Base-by-base conservation (phyloP, 2,797 vertebrate genomes). In the Micropoecilia bifurca region DNA sequence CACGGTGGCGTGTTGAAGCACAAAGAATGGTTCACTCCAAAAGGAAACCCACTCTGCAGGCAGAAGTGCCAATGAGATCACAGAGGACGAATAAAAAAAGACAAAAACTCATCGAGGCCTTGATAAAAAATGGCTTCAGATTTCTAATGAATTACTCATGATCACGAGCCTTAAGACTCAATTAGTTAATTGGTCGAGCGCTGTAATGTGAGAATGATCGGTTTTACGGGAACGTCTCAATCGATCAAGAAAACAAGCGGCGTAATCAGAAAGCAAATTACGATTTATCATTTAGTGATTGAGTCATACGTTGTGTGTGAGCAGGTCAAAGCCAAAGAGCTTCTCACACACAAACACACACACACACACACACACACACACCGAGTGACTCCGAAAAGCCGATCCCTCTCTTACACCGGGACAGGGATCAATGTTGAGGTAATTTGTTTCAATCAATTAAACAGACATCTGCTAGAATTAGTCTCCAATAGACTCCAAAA, bases 391-490 rank as follows among this genome's bases (percentile, higher is more conserved):
- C 80, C 79, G 76, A 87, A 88, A 87, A 88, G 73, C 91, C 72
- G 75, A 91, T 93, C 89, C 75, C 87, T 82, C 68, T 81, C 77
- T 83, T 77, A 73, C 63, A 59, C 89, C 28, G 50, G 86, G 91
- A 90, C 87, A 78, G 87, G 86, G 91, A 95, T 95, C 95, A 94
- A 95, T 94, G 92, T 80, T 79, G 89, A 89, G 87, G 92, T 94
- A 91, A 95, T 95, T 95, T 95, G 94, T 93, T 95, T 94, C 92
- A 78, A 96, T 96, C 95, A 95, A 95, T 95, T 96, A 95, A 95
- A 94, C 92, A 91, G 93, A 96, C 94, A 94, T 94, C 94, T 95
- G 93, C 91, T 94, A 93, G 93, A 94, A 95, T 95, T 95, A 95
- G 93, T 93, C 90, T 90, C 90, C 90, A 90, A 93, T 82, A 88